These are phyloP conservation scores for Leptinotarsa lineolata DNA, from an alignment of 1,140 invertebrate genomes.

Conservation along the genomic window DNA sequence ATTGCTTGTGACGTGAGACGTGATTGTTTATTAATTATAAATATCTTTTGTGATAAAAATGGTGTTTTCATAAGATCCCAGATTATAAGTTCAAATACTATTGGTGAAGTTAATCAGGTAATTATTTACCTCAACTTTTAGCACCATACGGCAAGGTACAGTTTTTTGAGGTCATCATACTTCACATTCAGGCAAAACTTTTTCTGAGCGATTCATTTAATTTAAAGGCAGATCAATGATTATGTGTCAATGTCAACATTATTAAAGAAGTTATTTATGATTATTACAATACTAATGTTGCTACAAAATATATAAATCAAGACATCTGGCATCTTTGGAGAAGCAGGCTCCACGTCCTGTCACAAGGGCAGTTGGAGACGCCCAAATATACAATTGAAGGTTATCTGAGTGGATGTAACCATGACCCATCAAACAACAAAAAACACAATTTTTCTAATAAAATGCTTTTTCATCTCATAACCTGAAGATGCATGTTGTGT, in stretches of 20 bases:
- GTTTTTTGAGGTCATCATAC: constrained; percentile 19
- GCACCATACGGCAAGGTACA: constrained; percentile 9
- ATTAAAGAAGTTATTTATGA: neutral
- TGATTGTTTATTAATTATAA: constrained; percentile 29
- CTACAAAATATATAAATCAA: neutral
- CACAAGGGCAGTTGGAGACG: constrained; percentile 2
- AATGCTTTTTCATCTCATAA: too few relatives aligned
- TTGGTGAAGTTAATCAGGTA: constrained; percentile 2
- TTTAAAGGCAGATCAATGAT: neutral
- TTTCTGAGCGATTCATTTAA: neutral
- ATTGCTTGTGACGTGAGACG: constrained; percentile 24
- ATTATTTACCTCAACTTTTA: neutral
- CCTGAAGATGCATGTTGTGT: too few relatives aligned
- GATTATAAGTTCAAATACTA: neutral
- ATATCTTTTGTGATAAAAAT: constrained; percentile 28
- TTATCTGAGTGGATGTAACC: neutral
- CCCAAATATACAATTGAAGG: neutral
- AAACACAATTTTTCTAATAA: too few relatives aligned
- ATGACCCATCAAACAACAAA: neutral
- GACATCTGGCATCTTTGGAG: neutral
- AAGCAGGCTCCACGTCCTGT: neutral
- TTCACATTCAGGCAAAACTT: neutral
- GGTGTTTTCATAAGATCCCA: constrained; percentile 19
- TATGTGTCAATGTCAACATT: neutral
- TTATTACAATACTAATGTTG: neutral